These are phyloP conservation scores for Helicoverpa zea DNA, from an alignment of 1,140 invertebrate genomes.

Conservation along the genomic window DNA sequence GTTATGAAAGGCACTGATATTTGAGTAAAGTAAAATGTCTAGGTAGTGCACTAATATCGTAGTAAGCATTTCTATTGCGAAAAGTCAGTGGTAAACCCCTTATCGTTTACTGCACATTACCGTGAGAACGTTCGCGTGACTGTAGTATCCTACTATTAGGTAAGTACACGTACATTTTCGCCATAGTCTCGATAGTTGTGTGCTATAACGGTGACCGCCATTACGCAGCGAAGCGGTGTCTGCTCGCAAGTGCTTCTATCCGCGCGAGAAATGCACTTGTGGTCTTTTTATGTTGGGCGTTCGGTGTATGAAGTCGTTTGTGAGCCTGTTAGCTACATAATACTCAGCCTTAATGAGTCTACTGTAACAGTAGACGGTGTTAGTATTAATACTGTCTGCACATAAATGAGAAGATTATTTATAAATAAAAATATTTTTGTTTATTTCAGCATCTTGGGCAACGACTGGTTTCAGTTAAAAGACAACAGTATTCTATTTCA, in stretches of 20 bases:
- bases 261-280: slow-evolving; percentile 26
- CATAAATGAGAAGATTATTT: not conserved
- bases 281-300: slow-evolving; percentile 39
- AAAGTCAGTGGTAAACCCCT: no score
- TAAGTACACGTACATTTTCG: not conserved
- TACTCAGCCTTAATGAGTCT: slow-evolving; percentile 4
- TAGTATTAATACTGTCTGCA: no score
- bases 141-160: not conserved
- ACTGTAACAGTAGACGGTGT: not conserved
- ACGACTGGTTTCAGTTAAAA: no score
- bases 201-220: slow-evolving; percentile 36
- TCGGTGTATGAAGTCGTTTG: slow-evolving; percentile 29
- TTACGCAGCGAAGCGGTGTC: slow-evolving; percentile 43
- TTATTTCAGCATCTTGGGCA: no score
- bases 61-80: no score
- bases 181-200: not conserved
- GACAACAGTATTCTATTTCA: no score
- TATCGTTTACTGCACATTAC: not conserved
- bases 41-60: no score
- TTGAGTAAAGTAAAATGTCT: not conserved
- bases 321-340: slow-evolving; percentile 21
- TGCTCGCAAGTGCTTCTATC: slow-evolving; percentile 29
- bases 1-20: not conserved
- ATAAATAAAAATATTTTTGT: no score
- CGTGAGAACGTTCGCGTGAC: no score